Evolutionary conservation across 37 sponge, comb jelly and placozoan species (phyloP), one percentile per base, ranked within the genome.

Genomic region (Haliclona indistincta): DNA sequence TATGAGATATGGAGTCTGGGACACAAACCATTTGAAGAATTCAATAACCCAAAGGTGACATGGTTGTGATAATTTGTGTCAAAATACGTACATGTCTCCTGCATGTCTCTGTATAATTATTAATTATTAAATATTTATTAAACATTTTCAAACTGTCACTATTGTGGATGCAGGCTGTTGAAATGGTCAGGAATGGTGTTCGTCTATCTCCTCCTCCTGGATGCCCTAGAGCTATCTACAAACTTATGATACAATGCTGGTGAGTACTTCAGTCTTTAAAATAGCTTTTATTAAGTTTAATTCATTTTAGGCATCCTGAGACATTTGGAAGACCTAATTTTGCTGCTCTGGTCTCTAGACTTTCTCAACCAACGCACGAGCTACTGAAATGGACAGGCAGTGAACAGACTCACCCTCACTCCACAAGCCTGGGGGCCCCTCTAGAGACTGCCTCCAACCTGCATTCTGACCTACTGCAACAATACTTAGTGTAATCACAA

Each of bases 1-100:
- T 85, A 67, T 71, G 85, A 85, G 73, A 78, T 85, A 28, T 85
- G 85, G 85, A 77, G 79, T 20, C 49, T 85, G 38, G 85, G 78
- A 15, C 44, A 54, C 23, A 85, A 85, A 54, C 85, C 85, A 13
- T 85, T 77, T 64, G 37, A 76, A 25, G 42, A 47, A 0, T 7
- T 43, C 19, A 54, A 78, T 39, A 85, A 85, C 66, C 55, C 38
- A 30, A 61, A 85, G 56, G 79, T 85, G n/a, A 28, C 40, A 8
- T n/a, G n/a, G n/a, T n/a, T n/a, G n/a, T n/a, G n/a, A n/a, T n/a
- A n/a, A n/a, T n/a, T n/a, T n/a, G n/a, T n/a, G n/a, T n/a, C n/a
- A n/a, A n/a, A n/a, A n/a, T n/a, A n/a, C n/a, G n/a, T n/a, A n/a
- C n/a, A n/a, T n/a, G n/a, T n/a, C n/a, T n/a, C n/a, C n/a, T n/a